Base-by-base conservation (phyloP, 2,113 vertebrate species). In the Oenanthe melanoleuca region DNA sequence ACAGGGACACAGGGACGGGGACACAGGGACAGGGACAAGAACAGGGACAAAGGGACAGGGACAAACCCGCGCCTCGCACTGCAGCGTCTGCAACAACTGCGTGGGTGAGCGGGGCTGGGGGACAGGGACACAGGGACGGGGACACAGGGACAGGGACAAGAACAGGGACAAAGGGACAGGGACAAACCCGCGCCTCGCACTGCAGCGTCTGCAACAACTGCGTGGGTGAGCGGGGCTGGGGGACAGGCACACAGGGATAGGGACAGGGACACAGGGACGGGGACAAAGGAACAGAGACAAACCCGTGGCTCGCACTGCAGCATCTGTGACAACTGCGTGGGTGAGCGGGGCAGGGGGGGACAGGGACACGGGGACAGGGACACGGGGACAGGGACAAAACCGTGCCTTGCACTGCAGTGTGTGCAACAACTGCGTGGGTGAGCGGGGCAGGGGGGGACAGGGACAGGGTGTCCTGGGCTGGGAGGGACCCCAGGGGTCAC, bases 191-290 rank as follows among this genome's bases (percentile, higher is more conserved):
- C 89, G 99, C 99, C 89, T 99, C 99, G 3, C 99, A 99, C 97
- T 99, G 99, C 98, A 99, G 99, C 56, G 97, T 99, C 83, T 99
- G 99, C 38, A 99, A 99, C 98, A 99, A 99, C 98, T 99, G 99
- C 89, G 99, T 99, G 14, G 99, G 99, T 99, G 93, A 98, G 98
- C 13, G 34, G 34, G 34, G 34, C 34, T 37, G 34, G 34, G n/a
- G n/a, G n/a, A n/a, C n/a, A n/a, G n/a, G n/a, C n/a, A n/a, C n/a
- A n/a, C n/a, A n/a, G n/a, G n/a, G n/a, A n/a, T n/a, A n/a, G n/a
- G n/a, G n/a, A n/a, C n/a, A n/a, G n/a, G n/a, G n/a, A n/a, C n/a
- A 42, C 40, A 42, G 40, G 40, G 40, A 42, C 40, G 14, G 40
- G 40, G 40, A 42, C n/a, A n/a, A n/a, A n/a, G n/a, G n/a, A n/a